These are phyloP conservation scores for Mugil cephalus DNA, from an alignment of 2,113 vertebrate species.

Conservation along the genomic window DNA sequence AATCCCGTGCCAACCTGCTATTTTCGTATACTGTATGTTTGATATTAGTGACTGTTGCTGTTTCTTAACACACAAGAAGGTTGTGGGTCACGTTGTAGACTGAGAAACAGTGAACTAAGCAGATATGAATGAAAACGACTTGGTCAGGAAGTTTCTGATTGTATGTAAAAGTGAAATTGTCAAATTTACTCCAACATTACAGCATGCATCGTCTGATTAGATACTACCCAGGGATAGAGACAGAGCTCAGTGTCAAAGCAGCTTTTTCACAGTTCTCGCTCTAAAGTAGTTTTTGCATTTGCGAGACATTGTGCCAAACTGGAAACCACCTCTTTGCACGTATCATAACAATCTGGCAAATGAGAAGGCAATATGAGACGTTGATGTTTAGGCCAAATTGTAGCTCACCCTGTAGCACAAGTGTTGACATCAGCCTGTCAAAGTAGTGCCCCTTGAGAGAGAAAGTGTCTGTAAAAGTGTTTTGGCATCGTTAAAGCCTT, in stretches of 20 bases:
- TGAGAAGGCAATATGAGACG: constrained; percentile 3
- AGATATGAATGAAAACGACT: not conserved
- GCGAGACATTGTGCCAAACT: not conserved
- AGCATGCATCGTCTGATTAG: not conserved
- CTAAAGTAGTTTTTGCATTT: not conserved
- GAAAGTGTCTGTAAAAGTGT: constrained; percentile 13
- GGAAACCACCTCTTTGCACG: not conserved
- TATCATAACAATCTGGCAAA: not conserved
- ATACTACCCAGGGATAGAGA: too few species aligned
- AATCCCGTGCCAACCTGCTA: too few species aligned
- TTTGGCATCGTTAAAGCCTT: constrained; percentile 37
- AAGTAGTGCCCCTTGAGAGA: constrained; percentile 19
- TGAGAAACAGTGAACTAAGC: not conserved
- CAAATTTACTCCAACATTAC: too few species aligned
- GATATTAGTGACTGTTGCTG: not conserved
- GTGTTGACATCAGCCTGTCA: constrained; percentile 31
- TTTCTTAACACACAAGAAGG: not conserved
- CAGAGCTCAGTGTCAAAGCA: not conserved
- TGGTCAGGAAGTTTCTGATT: not conserved
- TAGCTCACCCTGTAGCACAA: constrained; percentile 13
- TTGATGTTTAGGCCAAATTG: constrained; percentile 9
- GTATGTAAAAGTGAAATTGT: too few species aligned
- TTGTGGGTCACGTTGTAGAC: too few species aligned
- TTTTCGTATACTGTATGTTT: too few species aligned
- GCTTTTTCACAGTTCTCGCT: not conserved